phyloP scores from a whole-genome alignment of 2,888 invertebrate species.

The Crossocerus cetratus region DNA sequence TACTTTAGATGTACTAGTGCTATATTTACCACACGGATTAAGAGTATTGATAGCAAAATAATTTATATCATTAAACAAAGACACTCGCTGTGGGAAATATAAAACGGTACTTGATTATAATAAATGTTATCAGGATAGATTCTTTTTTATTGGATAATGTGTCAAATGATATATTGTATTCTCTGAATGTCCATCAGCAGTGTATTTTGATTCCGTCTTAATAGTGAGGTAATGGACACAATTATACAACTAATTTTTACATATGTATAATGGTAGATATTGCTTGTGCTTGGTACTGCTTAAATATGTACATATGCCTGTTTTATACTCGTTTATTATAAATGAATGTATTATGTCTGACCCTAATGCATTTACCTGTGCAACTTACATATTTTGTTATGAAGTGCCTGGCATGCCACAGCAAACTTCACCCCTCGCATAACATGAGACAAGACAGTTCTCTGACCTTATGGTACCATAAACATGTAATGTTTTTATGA shows the following conservation, averaged over 20 bases:
- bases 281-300: constrained; percentile 70
- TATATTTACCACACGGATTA: no score
- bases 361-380: not conserved
- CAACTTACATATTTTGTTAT: constrained; percentile 17
- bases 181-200: no score
- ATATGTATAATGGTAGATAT: constrained; percentile 42
- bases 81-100: no score
- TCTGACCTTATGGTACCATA: constrained; percentile 32
- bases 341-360: constrained; percentile 20
- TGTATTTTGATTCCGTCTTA: no score
- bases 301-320: constrained; percentile 46
- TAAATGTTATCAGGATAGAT: no score
- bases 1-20: no score
- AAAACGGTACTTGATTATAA: no score
- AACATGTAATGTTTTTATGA: constrained; percentile 14
- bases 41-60: no score
- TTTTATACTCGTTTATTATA: constrained; percentile 30
- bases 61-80: no score
- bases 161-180: no score
- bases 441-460: constrained; percentile 51
- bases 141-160: no score
- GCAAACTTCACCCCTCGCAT: constrained; percentile 74
- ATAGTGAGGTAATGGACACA: constrained; percentile 68
- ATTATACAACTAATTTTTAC: constrained; percentile 67
- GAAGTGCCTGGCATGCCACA: constrained; percentile 68